Evolutionary conservation across 2,888 invertebrate genomes (phyloP).

Genomic region (Epinotia ramella): DNA sequence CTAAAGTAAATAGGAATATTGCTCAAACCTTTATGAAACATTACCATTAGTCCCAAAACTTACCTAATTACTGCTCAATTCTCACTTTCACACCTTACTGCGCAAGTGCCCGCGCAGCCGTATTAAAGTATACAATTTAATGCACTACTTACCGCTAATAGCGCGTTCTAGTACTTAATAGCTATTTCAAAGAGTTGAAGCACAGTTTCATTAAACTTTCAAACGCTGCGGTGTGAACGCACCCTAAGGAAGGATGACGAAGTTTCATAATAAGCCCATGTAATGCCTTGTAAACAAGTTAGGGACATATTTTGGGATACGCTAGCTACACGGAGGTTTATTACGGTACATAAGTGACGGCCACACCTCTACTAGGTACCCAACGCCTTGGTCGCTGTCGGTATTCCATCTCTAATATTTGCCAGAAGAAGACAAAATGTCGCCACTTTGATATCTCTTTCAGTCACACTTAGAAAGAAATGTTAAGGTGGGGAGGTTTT

Average conservation of each 20-base stretch:
- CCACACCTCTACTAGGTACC: too few relatives aligned
- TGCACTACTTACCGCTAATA: conserved; percentile 37
- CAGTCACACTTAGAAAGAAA: too few relatives aligned
- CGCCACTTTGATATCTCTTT: too few relatives aligned
- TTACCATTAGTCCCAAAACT: neutral
- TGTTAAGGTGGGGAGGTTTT: too few relatives aligned
- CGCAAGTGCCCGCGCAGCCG: neutral
- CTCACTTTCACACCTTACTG: neutral
- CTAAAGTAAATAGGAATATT: too few relatives aligned
- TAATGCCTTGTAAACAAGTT: conserved; percentile 44
- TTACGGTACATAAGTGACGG: neutral
- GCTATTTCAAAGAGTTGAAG: conserved; percentile 42
- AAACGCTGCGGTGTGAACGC: conserved; percentile 32
- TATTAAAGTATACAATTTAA: conserved; percentile 23
- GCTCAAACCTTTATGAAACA: neutral
- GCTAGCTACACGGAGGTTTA: conserved; percentile 8
- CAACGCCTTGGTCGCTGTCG: too few relatives aligned
- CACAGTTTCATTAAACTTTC: conserved; percentile 43
- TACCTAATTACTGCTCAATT: neutral
- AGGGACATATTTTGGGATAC: conserved; percentile 34
- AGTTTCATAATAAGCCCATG: conserved; percentile 43
- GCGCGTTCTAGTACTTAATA: conserved; percentile 41
- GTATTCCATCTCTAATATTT: too few relatives aligned
- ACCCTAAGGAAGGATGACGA: conserved; percentile 37
- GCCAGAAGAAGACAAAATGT: too few relatives aligned